These are phyloP conservation scores for Microcebus jonahi DNA, from an alignment of 2,113 vertebrate genomes.

Conservation along the genomic window DNA sequence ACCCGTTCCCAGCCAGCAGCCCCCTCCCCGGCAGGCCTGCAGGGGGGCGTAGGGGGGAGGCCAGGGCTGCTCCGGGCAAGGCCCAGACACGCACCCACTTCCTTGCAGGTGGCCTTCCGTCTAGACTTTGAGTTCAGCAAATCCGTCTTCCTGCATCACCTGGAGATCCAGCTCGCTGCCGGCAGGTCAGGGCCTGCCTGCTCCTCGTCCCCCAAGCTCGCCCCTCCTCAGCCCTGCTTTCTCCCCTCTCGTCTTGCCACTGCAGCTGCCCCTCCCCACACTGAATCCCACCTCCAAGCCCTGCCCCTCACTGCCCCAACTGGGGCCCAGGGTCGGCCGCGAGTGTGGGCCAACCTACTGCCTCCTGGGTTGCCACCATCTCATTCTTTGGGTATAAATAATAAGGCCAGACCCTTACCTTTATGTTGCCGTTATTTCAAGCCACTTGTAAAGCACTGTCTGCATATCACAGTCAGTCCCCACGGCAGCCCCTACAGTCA, in stretches of 20 bases:
- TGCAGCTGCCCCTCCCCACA: neutral
- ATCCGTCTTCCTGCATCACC: slow-evolving; percentile 87
- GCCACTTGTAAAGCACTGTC: neutral
- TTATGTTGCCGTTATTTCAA: neutral
- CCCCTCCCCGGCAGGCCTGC: neutral
- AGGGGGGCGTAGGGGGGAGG: neutral
- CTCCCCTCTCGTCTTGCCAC: neutral
- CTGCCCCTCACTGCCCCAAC: neutral
- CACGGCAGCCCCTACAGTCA: neutral
- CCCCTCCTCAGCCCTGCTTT: neutral
- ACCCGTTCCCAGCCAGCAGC: neutral
- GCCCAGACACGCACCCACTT: neutral
- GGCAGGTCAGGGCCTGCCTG: slow-evolving; percentile 61
- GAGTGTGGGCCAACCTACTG: no score
- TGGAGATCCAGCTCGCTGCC: slow-evolving; percentile 86
- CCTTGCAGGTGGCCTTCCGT: slow-evolving; percentile 90
- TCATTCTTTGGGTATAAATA: neutral
- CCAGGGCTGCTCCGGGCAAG: fast-evolving
- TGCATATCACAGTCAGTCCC: neutral
- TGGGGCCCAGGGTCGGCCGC: neutral
- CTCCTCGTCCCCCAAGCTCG: neutral
- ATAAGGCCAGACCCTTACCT: neutral
- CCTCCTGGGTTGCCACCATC: fast-evolving
- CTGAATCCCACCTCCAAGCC: neutral
- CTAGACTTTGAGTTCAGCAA: slow-evolving; percentile 96